Evolutionary conservation across 30 jellyfish, hydroid and myxozoan genomes (phyloP), one percentile per base, ranked within the genome.

Genomic region (Aurelia aurita): DNA sequence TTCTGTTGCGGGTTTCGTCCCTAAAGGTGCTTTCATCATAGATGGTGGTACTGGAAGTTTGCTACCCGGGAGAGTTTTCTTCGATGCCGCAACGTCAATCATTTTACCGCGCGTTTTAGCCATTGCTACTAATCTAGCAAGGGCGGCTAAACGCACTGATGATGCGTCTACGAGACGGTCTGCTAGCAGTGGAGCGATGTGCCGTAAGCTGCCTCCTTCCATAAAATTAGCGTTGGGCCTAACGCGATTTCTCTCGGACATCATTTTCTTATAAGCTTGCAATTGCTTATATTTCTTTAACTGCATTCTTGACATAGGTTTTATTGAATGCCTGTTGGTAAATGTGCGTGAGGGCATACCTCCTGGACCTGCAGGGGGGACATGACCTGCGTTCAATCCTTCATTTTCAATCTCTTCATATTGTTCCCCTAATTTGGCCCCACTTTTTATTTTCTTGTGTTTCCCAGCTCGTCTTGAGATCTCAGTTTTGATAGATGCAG

Each of bases 331-430:
- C 21, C 35, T 55, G 1, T 35, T 18, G 29, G 16, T 44, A 22
- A 58, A 9, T 10, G 55, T 15, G 67, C 58, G 62, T 21, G 63
- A 14, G 23, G 93, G 93, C 26, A 70, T 12, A 15, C 76, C 4
- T 45, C 93, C 93, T 25, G 72, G 93, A 6, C 93, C 93, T 4
- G 93, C 93, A 16, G 93, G 93, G 45, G 93, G 93, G n/a, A 83
- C 93, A 1, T 44, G 20, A 47, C 28, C 29, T 10, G 7, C 25
- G 7, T 55, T n/a, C 26, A 55, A 3, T 4, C 14, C 14, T 58
- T 55, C 63, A 44, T 85, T 22, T 44, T 22, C 19, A 16, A 3
- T 19, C 20, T 43, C 13, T 39, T 45, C n/a, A 21, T 66, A 15
- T 22, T 27, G 12, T 18, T 29, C 23, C 61, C 76, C 20, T 18